Conservation (phyloP, 2,888 invertebrate genomes). For the Sphecodes monilicornis region DNA sequence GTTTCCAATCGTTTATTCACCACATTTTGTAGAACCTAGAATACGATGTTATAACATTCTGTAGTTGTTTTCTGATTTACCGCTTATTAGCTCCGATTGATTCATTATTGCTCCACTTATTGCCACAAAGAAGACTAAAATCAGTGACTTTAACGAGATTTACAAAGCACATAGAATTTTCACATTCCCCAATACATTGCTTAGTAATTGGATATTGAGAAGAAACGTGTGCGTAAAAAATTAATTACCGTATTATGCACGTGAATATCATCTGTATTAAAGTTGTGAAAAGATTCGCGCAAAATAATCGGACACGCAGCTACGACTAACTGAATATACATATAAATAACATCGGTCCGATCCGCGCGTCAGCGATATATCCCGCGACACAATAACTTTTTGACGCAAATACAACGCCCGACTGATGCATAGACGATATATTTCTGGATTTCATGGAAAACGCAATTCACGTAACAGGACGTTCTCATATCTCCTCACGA, state of each 20-base stretch:
- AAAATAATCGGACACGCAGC: not conserved
- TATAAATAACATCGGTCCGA: not conserved
- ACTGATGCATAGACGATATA: conserved; percentile 28
- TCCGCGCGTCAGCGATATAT: not conserved
- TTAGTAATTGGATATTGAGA: not conserved
- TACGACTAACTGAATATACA: not conserved
- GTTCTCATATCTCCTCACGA: conserved; percentile 31
- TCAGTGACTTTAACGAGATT: not conserved
- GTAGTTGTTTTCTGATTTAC: not conserved
- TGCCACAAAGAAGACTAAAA: not conserved
- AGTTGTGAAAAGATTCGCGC: not conserved
- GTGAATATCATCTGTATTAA: not conserved
- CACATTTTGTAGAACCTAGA: no score
- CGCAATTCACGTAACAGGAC: conserved; percentile 30
- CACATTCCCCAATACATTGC: no score
- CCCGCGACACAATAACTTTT: not conserved
- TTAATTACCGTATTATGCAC: not conserved
- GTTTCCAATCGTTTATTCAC: no score
- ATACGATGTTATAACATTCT: not conserved
- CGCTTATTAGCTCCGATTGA: not conserved
- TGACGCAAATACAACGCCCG: not conserved
- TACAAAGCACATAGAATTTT: not conserved
- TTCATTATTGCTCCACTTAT: not conserved
- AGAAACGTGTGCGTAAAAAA: not conserved
- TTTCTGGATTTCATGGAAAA: conserved; percentile 38